These are phyloP conservation scores for Neomonachus schauinslandi DNA, from an alignment of 2,113 vertebrate genomes.

Conservation along the genomic window DNA sequence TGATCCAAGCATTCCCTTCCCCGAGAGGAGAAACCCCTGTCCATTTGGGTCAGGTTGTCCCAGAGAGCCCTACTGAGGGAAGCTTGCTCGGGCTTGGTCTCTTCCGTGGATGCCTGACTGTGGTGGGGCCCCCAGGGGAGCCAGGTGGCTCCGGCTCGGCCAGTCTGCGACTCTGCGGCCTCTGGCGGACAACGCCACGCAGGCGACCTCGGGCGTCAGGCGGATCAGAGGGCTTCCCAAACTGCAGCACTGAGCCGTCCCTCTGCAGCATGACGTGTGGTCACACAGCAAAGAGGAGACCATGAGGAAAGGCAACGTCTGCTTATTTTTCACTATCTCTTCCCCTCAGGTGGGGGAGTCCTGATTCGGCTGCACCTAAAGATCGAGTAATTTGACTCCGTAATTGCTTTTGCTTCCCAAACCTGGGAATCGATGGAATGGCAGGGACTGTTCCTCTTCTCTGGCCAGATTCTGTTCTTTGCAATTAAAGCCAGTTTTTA, in stretches of 20 bases:
- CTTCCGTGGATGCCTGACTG: not conserved
- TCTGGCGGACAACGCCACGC: accelerated
- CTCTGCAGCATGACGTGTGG: not conserved
- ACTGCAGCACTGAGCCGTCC: not conserved
- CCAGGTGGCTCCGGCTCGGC: accelerated
- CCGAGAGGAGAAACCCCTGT: not conserved
- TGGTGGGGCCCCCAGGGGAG: not conserved
- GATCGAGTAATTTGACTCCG: conserved; percentile 11
- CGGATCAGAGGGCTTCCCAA: not conserved
- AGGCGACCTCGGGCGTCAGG: not conserved
- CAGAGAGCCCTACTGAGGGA: not conserved
- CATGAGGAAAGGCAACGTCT: not conserved
- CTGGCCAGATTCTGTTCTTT: conserved; percentile 48
- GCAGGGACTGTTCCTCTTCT: not conserved
- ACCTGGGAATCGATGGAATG: conserved; percentile 31
- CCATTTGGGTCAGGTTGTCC: not conserved
- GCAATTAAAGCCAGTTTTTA: conserved; percentile 47
- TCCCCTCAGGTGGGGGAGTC: not conserved
- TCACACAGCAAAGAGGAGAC: not conserved
- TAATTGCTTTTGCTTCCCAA: conserved; percentile 43
- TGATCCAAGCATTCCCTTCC: not conserved
- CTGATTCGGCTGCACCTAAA: not conserved
- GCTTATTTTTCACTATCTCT: not conserved
- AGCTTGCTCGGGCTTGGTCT: not conserved
- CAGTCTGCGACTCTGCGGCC: not conserved